These are phyloP conservation scores for Melieria picta DNA, from an alignment of 2,888 invertebrate species.

Conservation along the genomic window DNA sequence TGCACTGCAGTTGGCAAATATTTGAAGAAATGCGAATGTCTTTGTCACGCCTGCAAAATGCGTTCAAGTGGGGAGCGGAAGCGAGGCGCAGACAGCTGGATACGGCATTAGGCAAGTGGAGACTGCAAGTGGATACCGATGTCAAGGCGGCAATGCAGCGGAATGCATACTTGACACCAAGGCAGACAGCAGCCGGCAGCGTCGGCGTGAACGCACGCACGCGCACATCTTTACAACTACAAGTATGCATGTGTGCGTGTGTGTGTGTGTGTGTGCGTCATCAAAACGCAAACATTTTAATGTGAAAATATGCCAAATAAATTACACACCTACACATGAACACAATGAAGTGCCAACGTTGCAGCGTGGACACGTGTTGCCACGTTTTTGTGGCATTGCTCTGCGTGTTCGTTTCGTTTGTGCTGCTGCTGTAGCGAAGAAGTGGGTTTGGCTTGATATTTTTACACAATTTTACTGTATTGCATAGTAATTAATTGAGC, in stretches of 20 bases:
- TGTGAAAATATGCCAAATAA: too few relatives aligned
- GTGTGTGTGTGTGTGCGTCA: neutral
- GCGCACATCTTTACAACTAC: neutral
- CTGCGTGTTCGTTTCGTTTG: too few relatives aligned
- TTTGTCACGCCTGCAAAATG: slow-evolving; percentile 12
- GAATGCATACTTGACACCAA: slow-evolving; percentile 13
- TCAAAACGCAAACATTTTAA: too few relatives aligned
- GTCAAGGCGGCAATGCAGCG: slow-evolving; percentile 18
- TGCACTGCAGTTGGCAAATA: neutral
- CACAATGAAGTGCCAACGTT: too few relatives aligned
- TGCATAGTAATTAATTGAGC: neutral
- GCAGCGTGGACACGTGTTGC: too few relatives aligned
- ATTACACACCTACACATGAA: too few relatives aligned
- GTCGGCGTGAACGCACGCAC: neutral
- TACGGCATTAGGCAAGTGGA: slow-evolving; percentile 7
- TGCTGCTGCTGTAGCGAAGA: too few relatives aligned
- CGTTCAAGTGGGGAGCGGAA: neutral
- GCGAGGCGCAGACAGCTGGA: neutral
- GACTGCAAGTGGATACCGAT: slow-evolving; percentile 8
- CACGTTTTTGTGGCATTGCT: too few relatives aligned
- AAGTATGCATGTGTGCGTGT: neutral
- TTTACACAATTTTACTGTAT: neutral
- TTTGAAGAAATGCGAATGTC: neutral
- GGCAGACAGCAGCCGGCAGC: too few relatives aligned
- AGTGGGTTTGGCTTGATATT: neutral